Percentiles rank a stretch among this genome's conserved stretches.
Evolutionary conservation across 2,797 vertebrate species (phyloP).

Genomic region (Cynopterus sphinx): DNA sequence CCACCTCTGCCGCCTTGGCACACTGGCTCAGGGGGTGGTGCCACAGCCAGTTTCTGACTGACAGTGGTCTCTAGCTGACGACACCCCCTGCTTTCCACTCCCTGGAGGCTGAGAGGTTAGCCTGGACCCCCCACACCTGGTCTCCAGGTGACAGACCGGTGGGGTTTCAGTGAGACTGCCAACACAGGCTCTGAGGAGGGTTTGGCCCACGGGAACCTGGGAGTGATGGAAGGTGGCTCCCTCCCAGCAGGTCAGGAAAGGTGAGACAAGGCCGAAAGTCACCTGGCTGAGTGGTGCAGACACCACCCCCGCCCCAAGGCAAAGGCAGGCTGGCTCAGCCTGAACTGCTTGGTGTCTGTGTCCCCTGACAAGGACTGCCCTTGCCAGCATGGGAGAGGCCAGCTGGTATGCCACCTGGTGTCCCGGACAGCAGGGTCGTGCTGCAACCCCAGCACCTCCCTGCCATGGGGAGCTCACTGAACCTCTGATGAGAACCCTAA

Average conservation of each 20-base stretch:
- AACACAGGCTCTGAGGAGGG: not conserved
- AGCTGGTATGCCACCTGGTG: not conserved
- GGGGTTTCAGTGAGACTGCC: not conserved
- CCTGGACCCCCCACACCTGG: not conserved
- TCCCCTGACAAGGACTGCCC: not conserved
- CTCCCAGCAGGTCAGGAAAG: not conserved
- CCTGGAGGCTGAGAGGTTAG: not conserved
- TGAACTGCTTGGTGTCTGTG: not conserved
- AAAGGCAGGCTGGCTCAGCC: not conserved
- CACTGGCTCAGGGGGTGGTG: rapidly evolving
- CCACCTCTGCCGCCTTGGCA: not conserved
- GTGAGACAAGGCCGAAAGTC: not conserved
- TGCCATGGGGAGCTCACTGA: rapidly evolving
- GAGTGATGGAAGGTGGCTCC: not conserved
- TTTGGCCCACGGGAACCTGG: not conserved
- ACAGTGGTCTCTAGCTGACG: not conserved
- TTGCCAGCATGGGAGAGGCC: not conserved
- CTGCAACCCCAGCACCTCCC: not conserved
- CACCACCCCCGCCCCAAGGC: not conserved
- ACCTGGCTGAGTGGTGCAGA: not conserved
- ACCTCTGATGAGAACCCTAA: rapidly evolving
- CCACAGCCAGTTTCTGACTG: not conserved
- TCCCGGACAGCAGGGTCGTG: rapidly evolving
- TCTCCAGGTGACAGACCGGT: not conserved
- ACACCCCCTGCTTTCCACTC: not conserved